Percentiles rank a stretch among this genome's conserved stretches.
Conservation (phyloP, 2,113 vertebrate species). For the Calyptomena viridis region DNA sequence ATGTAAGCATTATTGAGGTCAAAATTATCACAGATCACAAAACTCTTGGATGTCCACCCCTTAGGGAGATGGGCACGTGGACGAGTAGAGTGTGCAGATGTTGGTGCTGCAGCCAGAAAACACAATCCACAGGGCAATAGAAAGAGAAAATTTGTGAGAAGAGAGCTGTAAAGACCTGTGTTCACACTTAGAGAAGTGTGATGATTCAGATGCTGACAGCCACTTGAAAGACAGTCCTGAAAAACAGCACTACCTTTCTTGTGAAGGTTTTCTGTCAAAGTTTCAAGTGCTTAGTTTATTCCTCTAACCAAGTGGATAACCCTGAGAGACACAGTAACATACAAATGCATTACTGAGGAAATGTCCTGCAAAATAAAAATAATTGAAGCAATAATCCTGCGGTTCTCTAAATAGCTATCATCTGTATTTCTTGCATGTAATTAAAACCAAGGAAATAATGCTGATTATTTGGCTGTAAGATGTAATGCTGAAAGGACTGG, state of each 20-base stretch:
- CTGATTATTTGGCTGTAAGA: background rate
- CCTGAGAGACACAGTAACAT: background rate
- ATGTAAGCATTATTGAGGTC: background rate
- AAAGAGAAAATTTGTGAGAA: background rate
- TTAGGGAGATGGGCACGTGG: background rate
- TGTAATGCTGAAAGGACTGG: background rate
- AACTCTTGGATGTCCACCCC: background rate
- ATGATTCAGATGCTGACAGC: constrained; percentile 20
- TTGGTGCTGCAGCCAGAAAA: background rate
- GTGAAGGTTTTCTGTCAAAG: background rate
- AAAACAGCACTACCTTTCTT: background rate
- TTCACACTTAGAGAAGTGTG: constrained; percentile 9
- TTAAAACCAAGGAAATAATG: background rate
- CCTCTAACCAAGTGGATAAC: background rate
- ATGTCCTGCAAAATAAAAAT: background rate
- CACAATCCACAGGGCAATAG: background rate
- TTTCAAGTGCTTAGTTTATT: background rate
- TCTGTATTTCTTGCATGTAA: background rate
- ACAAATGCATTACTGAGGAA: background rate
- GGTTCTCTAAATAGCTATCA: background rate
- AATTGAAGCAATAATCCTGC: background rate
- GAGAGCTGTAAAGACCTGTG: background rate
- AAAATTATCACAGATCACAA: background rate
- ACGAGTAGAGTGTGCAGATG: background rate
- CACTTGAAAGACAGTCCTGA: constrained; percentile 8